Evolutionary conservation across 2,888 invertebrate genomes (phyloP).

Genomic region (Lochmaea capreae): DNA sequence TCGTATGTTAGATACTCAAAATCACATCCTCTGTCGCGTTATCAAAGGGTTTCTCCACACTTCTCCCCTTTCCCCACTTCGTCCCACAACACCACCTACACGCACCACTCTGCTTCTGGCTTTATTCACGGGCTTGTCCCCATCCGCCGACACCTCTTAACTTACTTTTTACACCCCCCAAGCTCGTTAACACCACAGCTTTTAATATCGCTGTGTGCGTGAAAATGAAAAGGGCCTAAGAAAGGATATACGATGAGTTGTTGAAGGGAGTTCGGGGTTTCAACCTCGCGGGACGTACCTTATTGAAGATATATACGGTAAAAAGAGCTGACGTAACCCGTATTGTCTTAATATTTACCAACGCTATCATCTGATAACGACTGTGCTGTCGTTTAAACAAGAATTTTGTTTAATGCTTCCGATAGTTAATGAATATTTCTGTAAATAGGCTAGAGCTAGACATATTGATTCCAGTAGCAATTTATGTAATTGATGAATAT

Average conservation of each 20-base stretch:
- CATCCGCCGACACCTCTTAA: constrained; percentile 51
- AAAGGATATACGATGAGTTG: constrained; percentile 30
- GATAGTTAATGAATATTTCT: constrained; percentile 2
- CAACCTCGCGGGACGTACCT: constrained; percentile 34
- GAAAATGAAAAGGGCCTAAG: constrained; percentile 38
- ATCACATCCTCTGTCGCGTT: constrained; percentile 52
- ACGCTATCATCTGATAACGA: not conserved
- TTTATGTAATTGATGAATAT: not conserved
- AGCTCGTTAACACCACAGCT: constrained; percentile 54
- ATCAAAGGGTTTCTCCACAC: constrained; percentile 53
- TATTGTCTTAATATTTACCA: constrained; percentile 5
- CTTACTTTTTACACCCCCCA: constrained; percentile 55
- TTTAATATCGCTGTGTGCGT: constrained; percentile 50
- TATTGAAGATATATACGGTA: constrained; percentile 26
- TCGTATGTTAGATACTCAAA: constrained; percentile 54
- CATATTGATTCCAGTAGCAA: not conserved
- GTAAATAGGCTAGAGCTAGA: not conserved
- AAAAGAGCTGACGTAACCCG: constrained; percentile 12
- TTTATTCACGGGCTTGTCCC: constrained; percentile 41
- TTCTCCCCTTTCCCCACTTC: constrained; percentile 38
- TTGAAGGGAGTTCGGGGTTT: constrained; percentile 22
- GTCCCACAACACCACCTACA: constrained; percentile 21
- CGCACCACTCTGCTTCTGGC: constrained; percentile 27
- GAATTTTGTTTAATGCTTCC: not conserved
- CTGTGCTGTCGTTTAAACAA: not conserved